Conservation (phyloP, 2,888 invertebrate species). For the Tenodera sinensis region DNA sequence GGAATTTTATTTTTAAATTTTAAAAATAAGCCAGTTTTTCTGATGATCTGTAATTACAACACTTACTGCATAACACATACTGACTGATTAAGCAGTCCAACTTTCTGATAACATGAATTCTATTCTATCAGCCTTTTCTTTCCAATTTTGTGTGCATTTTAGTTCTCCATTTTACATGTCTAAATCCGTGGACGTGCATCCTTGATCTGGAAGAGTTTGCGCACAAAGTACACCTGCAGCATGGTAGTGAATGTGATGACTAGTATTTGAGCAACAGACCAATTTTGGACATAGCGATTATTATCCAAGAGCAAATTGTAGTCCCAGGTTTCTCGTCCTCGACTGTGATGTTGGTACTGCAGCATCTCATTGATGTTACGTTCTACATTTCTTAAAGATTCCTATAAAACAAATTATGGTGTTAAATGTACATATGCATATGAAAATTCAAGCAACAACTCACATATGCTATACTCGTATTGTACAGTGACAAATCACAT, state of each 20-base stretch:
- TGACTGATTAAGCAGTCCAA: not conserved
- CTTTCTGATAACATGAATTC: not conserved
- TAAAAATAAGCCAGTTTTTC: not conserved
- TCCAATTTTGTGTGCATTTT: not conserved
- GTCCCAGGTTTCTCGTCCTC: conserved; percentile 78
- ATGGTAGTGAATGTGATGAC: conserved; percentile 77
- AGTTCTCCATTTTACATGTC: not conserved
- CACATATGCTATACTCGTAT: not conserved
- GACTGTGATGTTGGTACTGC: conserved; percentile 75
- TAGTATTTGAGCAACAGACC: conserved; percentile 83
- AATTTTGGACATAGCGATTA: conserved; percentile 80
- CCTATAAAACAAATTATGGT: conserved; percentile 51
- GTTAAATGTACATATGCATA: not conserved
- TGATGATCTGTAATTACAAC: not conserved
- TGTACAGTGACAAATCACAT: too few species aligned
- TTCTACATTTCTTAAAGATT: conserved; percentile 71
- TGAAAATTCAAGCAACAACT: too few species aligned
- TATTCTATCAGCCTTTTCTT: not conserved
- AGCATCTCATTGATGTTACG: conserved; percentile 81
- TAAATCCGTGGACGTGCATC: conserved; percentile 18
- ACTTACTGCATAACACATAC: not conserved
- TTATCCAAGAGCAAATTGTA: conserved; percentile 77
- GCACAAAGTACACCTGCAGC: conserved; percentile 81
- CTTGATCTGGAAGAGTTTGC: conserved; percentile 82
- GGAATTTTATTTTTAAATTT: not conserved